Evolutionary conservation across 2,888 invertebrate genomes (phyloP).

Genomic region (Tachina grossa): DNA sequence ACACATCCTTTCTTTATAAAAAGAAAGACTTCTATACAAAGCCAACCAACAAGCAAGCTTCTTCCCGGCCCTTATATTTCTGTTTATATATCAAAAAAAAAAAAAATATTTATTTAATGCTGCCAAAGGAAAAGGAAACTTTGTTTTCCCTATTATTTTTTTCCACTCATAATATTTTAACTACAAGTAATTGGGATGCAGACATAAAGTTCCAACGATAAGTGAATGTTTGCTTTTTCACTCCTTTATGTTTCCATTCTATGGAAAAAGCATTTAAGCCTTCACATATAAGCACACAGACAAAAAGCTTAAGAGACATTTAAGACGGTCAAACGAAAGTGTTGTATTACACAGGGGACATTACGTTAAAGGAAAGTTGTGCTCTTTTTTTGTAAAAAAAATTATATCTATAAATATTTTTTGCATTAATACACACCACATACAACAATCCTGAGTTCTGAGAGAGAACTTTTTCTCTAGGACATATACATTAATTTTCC

Average conservation of each 20-base stretch:
- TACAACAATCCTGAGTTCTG: constrained; percentile 6
- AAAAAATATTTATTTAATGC: constrained; percentile 35
- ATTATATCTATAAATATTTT: constrained; percentile 10
- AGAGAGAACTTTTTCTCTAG: background rate
- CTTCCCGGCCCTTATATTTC: background rate
- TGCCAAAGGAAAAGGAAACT: constrained; percentile 43
- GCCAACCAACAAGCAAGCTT: background rate
- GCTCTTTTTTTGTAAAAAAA: constrained; percentile 14
- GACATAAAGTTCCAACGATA: constrained; percentile 40
- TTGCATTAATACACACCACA: background rate
- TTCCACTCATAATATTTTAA: constrained; percentile 36
- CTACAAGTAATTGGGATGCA: constrained; percentile 60
- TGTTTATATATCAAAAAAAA: constrained; percentile 15
- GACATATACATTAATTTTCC: too few relatives aligned
- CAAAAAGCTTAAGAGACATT: constrained; percentile 37
- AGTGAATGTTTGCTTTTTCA: constrained; percentile 21
- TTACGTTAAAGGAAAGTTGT: constrained; percentile 49
- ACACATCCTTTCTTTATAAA: background rate
- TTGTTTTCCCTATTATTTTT: constrained; percentile 4
- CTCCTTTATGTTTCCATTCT: background rate
- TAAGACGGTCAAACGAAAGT: constrained; percentile 65
- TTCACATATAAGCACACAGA: constrained; percentile 14
- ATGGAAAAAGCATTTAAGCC: constrained; percentile 14
- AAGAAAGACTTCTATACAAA: constrained; percentile 49
- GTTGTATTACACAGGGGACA: constrained; percentile 62